These are phyloP conservation scores for Polyploca ridens DNA, from an alignment of 2,888 invertebrate genomes.

Conservation along the genomic window DNA sequence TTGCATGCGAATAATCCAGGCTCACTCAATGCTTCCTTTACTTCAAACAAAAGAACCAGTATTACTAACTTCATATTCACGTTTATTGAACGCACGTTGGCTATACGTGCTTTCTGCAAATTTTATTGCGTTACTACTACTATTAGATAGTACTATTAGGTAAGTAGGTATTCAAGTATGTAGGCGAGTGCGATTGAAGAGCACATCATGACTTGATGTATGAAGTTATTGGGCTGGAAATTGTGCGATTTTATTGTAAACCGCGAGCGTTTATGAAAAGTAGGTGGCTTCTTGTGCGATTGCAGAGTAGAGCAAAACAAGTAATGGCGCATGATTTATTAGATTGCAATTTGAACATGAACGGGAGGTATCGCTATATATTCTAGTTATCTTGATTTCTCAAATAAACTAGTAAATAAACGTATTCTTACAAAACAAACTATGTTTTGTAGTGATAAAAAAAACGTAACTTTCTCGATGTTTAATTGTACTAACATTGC, in stretches of 20 bases:
- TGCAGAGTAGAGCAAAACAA: background rate
- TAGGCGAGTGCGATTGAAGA: background rate
- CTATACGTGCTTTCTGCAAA: background rate
- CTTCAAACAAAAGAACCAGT: background rate
- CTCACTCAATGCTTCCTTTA: conserved; percentile 27
- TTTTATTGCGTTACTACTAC: background rate
- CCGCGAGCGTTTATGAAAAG: conserved; percentile 2
- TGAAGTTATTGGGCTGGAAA: conserved; percentile 3
- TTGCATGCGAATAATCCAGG: conserved; percentile 57
- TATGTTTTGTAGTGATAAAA: conserved; percentile 16
- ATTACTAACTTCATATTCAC: background rate
- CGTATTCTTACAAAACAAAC: background rate
- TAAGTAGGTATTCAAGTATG: background rate
- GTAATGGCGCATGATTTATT: background rate
- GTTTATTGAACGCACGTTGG: background rate
- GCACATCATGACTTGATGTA: background rate
- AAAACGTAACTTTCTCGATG: conserved; percentile 14
- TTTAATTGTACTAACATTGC: conserved; percentile 15
- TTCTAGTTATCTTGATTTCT: background rate
- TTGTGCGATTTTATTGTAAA: conserved; percentile 1
- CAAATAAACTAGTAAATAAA: background rate
- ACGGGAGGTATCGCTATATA: too few relatives aligned
- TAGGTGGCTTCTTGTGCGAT: background rate
- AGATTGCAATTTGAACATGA: background rate
- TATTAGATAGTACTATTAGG: background rate